A percentile compares a stretch with the other conserved stretches of the same genome.
phyloP scores from a whole-genome alignment of 2,888 invertebrate genomes.

The Acheta domesticus region DNA sequence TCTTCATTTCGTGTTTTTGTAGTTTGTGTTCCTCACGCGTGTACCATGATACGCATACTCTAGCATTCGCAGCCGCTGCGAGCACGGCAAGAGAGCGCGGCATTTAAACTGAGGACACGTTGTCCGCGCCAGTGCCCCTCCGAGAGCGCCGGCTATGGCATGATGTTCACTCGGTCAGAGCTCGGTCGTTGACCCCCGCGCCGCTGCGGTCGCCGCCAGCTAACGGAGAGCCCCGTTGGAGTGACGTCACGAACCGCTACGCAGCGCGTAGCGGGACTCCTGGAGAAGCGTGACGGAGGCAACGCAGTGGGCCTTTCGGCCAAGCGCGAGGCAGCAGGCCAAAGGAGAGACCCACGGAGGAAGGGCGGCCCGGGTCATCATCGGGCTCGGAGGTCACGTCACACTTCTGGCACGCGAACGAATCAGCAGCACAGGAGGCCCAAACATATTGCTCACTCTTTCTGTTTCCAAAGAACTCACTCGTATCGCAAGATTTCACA shows the following conservation, averaged over 20 bases:
- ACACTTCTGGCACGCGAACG: too few species aligned
- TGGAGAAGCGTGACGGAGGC: neutral
- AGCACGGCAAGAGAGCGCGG: too few species aligned
- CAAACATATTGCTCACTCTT: too few species aligned
- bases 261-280: neutral
- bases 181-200: neutral
- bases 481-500: too few species aligned
- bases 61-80: too few species aligned
- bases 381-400: neutral
- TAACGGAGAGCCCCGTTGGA: slow-evolving; percentile 1
- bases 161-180: slow-evolving; percentile 1
- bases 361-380: neutral
- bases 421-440: too few species aligned
- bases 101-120: too few species aligned
- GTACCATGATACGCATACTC: too few species aligned
- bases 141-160: neutral
- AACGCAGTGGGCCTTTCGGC: neutral
- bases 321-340: too few species aligned
- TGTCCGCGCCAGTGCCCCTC: neutral
- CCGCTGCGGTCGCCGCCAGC: neutral
- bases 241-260: slow-evolving; percentile 18
- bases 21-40: too few species aligned
- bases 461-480: too few species aligned
- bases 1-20: too few species aligned
- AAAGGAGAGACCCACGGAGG: neutral